Percentiles rank a stretch among this genome's conserved stretches.
Conservation (phyloP, 2,888 invertebrate species). For the Antheraea assamensis region DNA sequence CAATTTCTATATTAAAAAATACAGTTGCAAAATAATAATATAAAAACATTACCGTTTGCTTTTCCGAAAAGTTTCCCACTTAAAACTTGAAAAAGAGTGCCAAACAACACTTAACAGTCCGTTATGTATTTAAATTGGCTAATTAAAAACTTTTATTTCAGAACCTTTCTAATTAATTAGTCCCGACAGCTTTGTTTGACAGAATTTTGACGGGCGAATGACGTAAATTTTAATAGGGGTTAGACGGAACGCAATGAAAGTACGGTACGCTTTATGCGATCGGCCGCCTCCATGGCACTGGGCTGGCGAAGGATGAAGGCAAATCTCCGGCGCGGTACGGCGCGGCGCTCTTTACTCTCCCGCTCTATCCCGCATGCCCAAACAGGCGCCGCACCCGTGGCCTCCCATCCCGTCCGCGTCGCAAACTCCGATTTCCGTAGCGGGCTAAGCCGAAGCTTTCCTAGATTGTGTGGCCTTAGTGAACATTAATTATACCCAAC, state of each 20-base stretch:
- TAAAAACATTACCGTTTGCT: conserved; percentile 40
- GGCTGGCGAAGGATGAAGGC: conserved; percentile 50
- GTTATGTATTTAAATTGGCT: conserved; percentile 37
- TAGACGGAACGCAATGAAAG: conserved; percentile 32
- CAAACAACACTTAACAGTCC: conserved; percentile 53
- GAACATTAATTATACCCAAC: conserved; percentile 82
- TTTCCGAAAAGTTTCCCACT: conserved; percentile 48
- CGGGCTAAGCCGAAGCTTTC: conserved; percentile 75
- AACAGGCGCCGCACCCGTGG: conserved; percentile 28
- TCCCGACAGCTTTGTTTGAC: conserved; percentile 51
- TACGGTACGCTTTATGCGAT: conserved; percentile 55
- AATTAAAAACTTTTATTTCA: conserved; percentile 41
- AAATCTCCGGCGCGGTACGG: conserved; percentile 26
- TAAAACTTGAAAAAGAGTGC: conserved; percentile 44
- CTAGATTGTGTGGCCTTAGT: conserved; percentile 80
- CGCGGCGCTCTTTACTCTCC: conserved; percentile 27
- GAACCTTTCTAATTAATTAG: conserved; percentile 47
- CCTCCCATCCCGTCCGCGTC: conserved; percentile 51
- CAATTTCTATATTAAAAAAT: not conserved
- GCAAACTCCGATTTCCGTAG: conserved; percentile 66
- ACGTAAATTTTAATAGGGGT: conserved; percentile 64
- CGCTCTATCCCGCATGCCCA: conserved; percentile 34
- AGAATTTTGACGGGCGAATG: conserved; percentile 62
- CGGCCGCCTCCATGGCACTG: conserved; percentile 67
- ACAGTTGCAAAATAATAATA: not conserved